Base-by-base conservation (phyloP, 2,113 vertebrate species). In the Corydoras maculifer region DNA sequence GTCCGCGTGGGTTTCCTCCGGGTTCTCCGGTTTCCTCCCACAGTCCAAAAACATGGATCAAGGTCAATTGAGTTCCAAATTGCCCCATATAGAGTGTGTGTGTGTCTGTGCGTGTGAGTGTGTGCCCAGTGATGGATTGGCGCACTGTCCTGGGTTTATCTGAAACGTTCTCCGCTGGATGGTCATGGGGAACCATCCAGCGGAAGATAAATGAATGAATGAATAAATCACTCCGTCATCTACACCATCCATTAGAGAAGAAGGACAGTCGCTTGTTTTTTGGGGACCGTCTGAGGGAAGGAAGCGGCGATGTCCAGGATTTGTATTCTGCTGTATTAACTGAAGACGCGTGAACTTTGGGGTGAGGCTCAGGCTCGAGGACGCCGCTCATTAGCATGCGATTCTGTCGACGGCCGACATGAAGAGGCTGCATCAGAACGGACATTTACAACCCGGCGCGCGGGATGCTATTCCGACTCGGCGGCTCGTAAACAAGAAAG, bases 231-330 rank as follows among this genome's bases (percentile, higher is more conserved):
- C 18, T 25, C 18, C 18, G 18, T 25, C 18, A 25, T 25, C 18
- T 25, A 25, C 18, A 30, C 62, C 63, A 78, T 65, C 73, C 69
- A 77, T 74, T 77, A 74, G 65, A 50, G 70, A 60, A 25, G 18
- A 25, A 25, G 68, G 57, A 77, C 65, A 79, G 74, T 54, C 58
- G 61, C 59, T 49, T 68, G 62, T 77, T 80, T 80, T 69, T 77
- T 70, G 58, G 61, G 60, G 66, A 68, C 71, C 30, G n/a, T 54
- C 61, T 48, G 48, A 30, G 64, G 68, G 65, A 57, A 74, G 65
- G 62, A 65, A n/a, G 30, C 61, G 31, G 65, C 74, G 72, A 74
- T 61, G 63, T 68, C 54, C 30, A 14, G 49, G 25, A 62, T 58
- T 74, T 71, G 71, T 70, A 55, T 68, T 67, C 72, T 62, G 15